A percentile compares a stretch with the other conserved stretches of the same genome.
These are phyloP conservation scores for Leucoptera coffeella DNA, from an alignment of 2,888 invertebrate species.

Conservation along the genomic window DNA sequence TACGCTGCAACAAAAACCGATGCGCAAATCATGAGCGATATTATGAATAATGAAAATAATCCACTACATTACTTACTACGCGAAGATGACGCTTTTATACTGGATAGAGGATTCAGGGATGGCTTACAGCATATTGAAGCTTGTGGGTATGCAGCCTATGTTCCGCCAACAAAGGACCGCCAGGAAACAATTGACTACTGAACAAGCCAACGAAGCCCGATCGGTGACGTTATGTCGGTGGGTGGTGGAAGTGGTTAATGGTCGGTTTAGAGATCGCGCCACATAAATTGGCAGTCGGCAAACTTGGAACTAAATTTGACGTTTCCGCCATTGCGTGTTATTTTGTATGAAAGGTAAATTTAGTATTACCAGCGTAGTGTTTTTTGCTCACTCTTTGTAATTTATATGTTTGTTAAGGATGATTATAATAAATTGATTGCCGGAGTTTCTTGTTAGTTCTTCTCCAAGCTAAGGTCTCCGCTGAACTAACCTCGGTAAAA, in stretches of 20 bases:
- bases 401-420: too few relatives aligned
- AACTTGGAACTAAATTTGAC: too few relatives aligned
- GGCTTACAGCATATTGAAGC: constrained; percentile 3
- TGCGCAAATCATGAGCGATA: constrained; percentile 3
- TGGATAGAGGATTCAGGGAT: constrained; percentile 8
- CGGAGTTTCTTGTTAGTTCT: too few relatives aligned
- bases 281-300: too few relatives aligned
- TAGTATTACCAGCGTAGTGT: too few relatives aligned
- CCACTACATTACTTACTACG: constrained; percentile 1
- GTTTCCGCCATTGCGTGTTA: too few relatives aligned
- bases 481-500: too few relatives aligned
- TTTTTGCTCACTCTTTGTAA: too few relatives aligned
- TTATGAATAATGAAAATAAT: constrained; percentile 1
- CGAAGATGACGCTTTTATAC: constrained; percentile 7
- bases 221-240: constrained; percentile 5
- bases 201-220: constrained; percentile 6
- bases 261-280: too few relatives aligned
- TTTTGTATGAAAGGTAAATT: too few relatives aligned
- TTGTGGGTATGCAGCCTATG: constrained; percentile 6
- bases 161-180: constrained; percentile 5
- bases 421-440: too few relatives aligned
- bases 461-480: too few relatives aligned
- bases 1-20: constrained; percentile 4
- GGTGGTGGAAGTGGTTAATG: constrained; percentile 6
- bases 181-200: constrained; percentile 5